These are phyloP conservation scores for Lycorma delicatula DNA, from an alignment of 1,140 invertebrate genomes.

Conservation along the genomic window DNA sequence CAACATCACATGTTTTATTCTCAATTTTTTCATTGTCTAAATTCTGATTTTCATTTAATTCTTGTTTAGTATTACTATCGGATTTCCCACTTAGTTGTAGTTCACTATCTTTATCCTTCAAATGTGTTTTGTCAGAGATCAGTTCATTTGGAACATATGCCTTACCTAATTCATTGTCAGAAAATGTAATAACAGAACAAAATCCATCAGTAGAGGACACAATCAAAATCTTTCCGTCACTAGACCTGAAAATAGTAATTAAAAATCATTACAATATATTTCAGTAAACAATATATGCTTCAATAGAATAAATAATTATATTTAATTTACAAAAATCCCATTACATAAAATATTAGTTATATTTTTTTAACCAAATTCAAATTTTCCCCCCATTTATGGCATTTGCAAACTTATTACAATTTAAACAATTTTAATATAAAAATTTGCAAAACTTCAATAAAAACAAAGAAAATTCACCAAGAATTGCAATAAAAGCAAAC, in stretches of 20 bases:
- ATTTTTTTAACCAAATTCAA: neutral
- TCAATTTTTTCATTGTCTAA: no score
- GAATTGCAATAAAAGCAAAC: no score
- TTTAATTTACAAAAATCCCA: neutral
- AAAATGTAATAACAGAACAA: conserved; percentile 83
- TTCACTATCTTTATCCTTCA: conserved; percentile 19
- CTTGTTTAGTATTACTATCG: no score
- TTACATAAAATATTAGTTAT: neutral
- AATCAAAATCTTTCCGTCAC: conserved; percentile 69
- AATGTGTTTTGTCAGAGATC: no score
- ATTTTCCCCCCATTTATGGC: neutral
- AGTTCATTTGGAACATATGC: conserved; percentile 40
- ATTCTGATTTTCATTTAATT: no score
- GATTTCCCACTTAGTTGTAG: neutral
- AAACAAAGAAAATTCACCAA: no score
- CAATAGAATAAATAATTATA: conserved; percentile 3
- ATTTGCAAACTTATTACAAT: neutral
- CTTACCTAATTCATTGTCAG: conserved; percentile 70
- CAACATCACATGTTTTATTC: no score
- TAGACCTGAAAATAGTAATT: conserved; percentile 49
- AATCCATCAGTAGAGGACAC: conserved; percentile 93
- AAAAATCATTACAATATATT: no score
- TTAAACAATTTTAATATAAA: no score
- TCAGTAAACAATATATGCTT: no score
- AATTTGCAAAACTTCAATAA: no score